Base-by-base conservation (phyloP, 1,140 invertebrate species). In the Muscidifurax raptorellus region DNA sequence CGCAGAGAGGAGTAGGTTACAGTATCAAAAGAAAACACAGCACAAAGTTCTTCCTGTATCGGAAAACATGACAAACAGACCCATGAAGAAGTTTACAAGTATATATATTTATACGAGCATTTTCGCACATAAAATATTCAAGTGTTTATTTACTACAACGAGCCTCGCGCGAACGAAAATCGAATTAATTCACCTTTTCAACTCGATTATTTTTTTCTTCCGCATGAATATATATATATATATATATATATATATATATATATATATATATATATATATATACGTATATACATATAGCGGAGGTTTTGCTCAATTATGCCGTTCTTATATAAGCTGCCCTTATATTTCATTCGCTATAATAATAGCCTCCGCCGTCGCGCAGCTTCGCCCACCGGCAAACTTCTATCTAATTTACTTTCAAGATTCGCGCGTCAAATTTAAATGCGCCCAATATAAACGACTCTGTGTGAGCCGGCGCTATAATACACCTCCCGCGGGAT, bases 331-430 rank as follows among this genome's bases (percentile, higher is more conserved):
- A 71, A 80, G 66, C 59, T n/a, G 12, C 0, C 22, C 44, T 59
- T 74, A 78, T 83, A 69, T 79, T 52, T 77, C 74, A 83, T 77
- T 69, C 72, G 22, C 72, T 77, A n/a, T n/a, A 77, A 77, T 83
- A 77, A 83, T 76, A 66, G 22, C 32, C 7, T 32, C 13, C 9
- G 18, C 2, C 74, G 18, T 22, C 2, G 64, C 52, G 52, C 44
- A n/a, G 71, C 64, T 75, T 80, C n/a, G 9, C 32, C 67, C 47
- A 28, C 32, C 47, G 69, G 32, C 22, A 80, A 84, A 80, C 77
- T 84, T 80, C 52, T 66, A 32, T 75, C 52, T 84, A 84, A 84
- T 84, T 84, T 84, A 80, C 69, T 67, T 84, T 67, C 83, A 30
- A 84, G 78, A 84, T 80, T 80, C 36, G 52, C 47, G 52, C 69